A percentile compares a stretch with the other conserved stretches of the same genome.
Evolutionary conservation across 2,888 invertebrate species (phyloP).

Genomic region (Limenitis camilla): DNA sequence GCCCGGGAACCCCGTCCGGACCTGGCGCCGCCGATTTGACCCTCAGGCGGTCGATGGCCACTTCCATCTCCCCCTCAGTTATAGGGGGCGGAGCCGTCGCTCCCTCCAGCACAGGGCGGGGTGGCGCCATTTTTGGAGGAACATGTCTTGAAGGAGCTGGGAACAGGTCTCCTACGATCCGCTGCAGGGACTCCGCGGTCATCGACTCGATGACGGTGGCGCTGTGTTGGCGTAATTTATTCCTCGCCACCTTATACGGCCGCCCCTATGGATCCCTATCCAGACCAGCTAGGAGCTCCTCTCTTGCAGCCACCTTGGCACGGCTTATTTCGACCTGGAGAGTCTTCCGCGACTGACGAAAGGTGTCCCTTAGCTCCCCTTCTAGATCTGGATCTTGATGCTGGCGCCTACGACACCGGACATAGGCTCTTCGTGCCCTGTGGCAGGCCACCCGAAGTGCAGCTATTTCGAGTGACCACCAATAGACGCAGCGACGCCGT

Average conservation of each 20-base stretch:
- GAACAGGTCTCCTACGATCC: conserved; percentile 1
- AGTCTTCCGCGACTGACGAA: conserved; percentile 1
- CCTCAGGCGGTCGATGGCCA: background rate
- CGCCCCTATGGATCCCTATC: conserved; percentile 14
- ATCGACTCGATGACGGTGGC: background rate
- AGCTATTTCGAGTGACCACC: conserved; percentile 18
- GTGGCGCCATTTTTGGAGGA: no score
- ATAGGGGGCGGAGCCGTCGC: background rate
- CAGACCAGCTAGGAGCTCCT: conserved; percentile 7
- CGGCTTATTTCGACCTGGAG: conserved; percentile 3
- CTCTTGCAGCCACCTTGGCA: conserved; percentile 10
- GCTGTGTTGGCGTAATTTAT: conserved; percentile 5
- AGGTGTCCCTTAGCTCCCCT: conserved; percentile 8
- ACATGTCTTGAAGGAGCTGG: background rate
- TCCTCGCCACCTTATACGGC: conserved; percentile 10
- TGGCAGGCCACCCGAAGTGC: conserved; percentile 4
- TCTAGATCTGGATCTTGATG: conserved; percentile 11
- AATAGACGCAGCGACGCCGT: conserved; percentile 10
- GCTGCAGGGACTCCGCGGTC: background rate
- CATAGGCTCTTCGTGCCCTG: conserved; percentile 2
- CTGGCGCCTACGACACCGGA: conserved; percentile 6
- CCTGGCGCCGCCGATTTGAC: background rate
- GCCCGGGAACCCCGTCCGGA: no score
- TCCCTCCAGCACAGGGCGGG: no score
- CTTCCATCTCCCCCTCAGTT: background rate